Base-by-base conservation (phyloP, 1,140 invertebrate species). In the Melitaea cinxia region DNA sequence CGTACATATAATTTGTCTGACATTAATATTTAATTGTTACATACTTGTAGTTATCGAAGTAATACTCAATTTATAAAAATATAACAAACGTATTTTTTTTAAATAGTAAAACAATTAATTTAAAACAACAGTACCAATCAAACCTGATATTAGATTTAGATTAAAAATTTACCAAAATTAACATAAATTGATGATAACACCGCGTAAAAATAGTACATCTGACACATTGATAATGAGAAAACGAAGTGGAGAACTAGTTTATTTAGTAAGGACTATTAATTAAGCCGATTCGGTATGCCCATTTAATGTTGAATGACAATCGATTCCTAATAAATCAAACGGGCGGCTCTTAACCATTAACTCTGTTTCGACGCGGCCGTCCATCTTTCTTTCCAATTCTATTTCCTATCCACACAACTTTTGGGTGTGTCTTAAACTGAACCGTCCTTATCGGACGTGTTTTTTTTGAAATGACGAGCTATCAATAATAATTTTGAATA, bases 371-470 rank as follows among this genome's bases (percentile, higher is more conserved):
- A 61, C 68, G 55, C 65, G 63, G 65, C 67, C 71, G 65, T 78
- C 72, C 70, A 71, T 80, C 73, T 78, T 76, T 74, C 70, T 80
- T 78, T 73, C 70, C 66, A 72, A 55, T 76, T 73, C 68, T 72
- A 80, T 75, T 80, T 75, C 72, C 65, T 69, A 70, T 68, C 50
- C 65, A 78, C 71, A 65, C 52, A 47, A 69, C 39, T 68, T 60
- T 68, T 50, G 52, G 37, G 59, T 47, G 55, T 73, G 56, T 63
- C 42, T 37, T 53, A 60, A 70, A 30, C 5, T 19, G 23, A 52
- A 52, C 47, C n/a, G n/a, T n/a, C 9, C 42, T 37, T 19, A 28
- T 49, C 6, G 3, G 12, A 33, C 30, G 30, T 10, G 30, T 6
- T 33, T 33, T 28, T 28, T n/a, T n/a, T n/a, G n/a, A n/a, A n/a